Evolutionary conservation across 1,140 invertebrate genomes (phyloP), one percentile per base, ranked within the genome.

Genomic region (Caerostris darwini): DNA sequence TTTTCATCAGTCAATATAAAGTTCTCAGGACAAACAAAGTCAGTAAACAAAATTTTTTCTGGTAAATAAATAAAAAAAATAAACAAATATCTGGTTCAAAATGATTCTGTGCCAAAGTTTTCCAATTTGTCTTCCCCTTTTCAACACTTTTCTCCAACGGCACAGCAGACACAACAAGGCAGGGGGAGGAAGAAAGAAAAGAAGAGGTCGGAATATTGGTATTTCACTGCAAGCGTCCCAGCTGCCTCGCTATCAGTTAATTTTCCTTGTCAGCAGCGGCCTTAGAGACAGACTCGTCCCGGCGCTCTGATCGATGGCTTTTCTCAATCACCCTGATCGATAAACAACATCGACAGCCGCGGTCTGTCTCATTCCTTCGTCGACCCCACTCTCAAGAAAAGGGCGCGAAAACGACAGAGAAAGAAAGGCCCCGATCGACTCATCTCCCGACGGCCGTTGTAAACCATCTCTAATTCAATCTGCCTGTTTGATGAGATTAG

Each of bases 281-380:
- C 53, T 50, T 10, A 61, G 34, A 34, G 50, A 61, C 58, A 50
- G 59, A 64, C 57, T 87, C 85, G 85, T 87, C 85, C 19, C 58
- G 14, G 6, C 12, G 5, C 19, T 12, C 64, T 69, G 64, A 69
- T 69, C 64, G 64, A 69, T 69, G 64, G 61, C 34, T 19, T 89
- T 89, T 89, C 87, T 89, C 69, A 89, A 89, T 89, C 87, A 89
- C 87, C 87, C 57, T 89, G 87, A 89, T 89, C 87, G 71, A 89
- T 89, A 89, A 89, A 89, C 71, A 89, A 89, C 87, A 71, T 71
- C 87, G 87, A 89, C 87, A 54, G 53, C 50, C 58, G 64, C 58
- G 34, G 58, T 87, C 85, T 87, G 85, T 61, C 58, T 59, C 85
- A 58, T 85, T 85, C 56, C 10, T 5, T 3, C 10, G 71, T 50